Conservation (phyloP, 1,140 invertebrate genomes). For the Pollicipes pollicipes region DNA sequence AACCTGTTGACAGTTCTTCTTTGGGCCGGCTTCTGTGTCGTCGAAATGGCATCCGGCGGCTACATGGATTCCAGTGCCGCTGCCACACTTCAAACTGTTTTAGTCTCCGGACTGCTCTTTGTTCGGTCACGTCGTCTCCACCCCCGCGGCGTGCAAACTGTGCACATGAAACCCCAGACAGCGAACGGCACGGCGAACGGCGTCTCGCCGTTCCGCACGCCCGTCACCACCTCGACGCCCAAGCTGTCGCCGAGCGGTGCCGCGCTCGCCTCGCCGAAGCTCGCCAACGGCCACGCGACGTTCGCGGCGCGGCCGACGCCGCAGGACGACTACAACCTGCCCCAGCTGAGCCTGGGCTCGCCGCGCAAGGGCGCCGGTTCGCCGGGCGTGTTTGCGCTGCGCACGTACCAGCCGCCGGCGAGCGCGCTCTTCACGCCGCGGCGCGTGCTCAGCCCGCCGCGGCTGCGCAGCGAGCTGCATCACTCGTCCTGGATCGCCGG, state of each 20-base stretch:
- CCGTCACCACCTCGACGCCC: not conserved
- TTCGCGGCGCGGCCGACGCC: not conserved
- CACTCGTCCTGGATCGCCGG: not conserved
- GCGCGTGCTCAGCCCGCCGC: not conserved
- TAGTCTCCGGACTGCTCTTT: not conserved
- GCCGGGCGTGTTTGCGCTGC: not conserved
- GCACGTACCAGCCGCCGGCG: not conserved
- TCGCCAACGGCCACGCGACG: not conserved
- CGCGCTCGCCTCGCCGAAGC: too few species aligned
- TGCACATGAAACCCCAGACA: too few species aligned
- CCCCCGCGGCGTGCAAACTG: too few species aligned
- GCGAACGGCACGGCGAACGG: too few species aligned
- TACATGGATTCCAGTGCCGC: not conserved
- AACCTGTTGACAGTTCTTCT: not conserved
- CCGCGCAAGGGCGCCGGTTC: not conserved
- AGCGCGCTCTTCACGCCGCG: not conserved
- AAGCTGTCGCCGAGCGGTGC: not conserved
- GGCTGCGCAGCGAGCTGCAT: not conserved
- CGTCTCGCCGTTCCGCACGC: too few species aligned
- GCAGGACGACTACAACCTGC: slow-evolving; percentile 1
- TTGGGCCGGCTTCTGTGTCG: not conserved
- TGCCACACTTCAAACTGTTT: not conserved
- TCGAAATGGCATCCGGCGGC: not conserved
- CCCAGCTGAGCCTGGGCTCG: not conserved
- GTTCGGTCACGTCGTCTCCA: not conserved